A percentile compares a stretch with the other conserved stretches of the same genome.
phyloP scores from a whole-genome alignment of 2,888 invertebrate species.

The Drosophila monieri region DNA sequence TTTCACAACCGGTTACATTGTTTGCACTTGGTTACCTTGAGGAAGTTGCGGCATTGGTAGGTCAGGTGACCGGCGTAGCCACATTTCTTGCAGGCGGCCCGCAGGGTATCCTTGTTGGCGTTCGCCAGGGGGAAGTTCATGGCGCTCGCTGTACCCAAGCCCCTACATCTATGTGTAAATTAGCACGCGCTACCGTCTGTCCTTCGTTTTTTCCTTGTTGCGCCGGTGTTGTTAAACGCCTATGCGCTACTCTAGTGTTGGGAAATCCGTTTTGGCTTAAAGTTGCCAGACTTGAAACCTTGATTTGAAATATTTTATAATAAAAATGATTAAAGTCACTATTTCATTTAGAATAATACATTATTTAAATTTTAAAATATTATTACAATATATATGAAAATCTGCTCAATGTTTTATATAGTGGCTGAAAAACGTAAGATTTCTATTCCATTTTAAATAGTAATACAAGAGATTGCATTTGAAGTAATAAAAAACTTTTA shows the following conservation, averaged over 20 bases:
- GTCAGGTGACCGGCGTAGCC: slow-evolving; percentile 98
- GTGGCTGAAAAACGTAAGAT: no score
- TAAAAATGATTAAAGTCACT: neutral
- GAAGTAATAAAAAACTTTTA: neutral
- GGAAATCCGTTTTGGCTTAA: neutral
- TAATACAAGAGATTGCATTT: neutral
- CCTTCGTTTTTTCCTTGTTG: slow-evolving; percentile 3
- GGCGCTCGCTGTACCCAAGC: slow-evolving; percentile 11
- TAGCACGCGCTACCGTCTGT: slow-evolving; percentile 1
- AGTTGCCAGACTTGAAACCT: neutral
- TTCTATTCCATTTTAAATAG: no score
- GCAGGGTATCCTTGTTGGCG: slow-evolving; percentile 88
- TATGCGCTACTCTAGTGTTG: neutral
- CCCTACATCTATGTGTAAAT: slow-evolving; percentile 1
- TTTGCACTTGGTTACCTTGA: slow-evolving; percentile 87
- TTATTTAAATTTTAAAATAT: no score
- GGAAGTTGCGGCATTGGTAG: slow-evolving; percentile 97
- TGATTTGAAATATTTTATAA: neutral
- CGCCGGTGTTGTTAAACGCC: neutral
- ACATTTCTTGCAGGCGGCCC: slow-evolving; percentile 96
- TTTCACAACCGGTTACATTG: slow-evolving; percentile 26
- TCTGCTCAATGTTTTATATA: no score
- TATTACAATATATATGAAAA: no score
- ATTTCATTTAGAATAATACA: no score
- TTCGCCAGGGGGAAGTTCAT: slow-evolving; percentile 83